Evolutionary conservation across 1,140 invertebrate species (phyloP), one percentile per base, ranked within the genome.

Genomic region (Lordiphosa collinella): DNA sequence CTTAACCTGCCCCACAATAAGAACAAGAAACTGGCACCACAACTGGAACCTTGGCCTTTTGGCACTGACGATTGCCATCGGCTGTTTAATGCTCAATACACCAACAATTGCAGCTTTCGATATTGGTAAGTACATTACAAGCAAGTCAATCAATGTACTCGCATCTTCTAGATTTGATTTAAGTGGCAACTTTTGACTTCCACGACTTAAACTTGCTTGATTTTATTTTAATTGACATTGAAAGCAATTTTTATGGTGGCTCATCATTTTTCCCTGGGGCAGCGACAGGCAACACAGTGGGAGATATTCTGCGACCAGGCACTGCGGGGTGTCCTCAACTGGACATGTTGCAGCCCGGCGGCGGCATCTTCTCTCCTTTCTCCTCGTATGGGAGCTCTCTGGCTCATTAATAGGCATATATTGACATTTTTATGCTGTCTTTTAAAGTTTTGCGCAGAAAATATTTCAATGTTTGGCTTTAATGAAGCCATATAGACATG

Each of bases 391-490:
- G 48, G 31, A 31, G 29, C 11, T 12, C 43, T 54, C 36, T 16
- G n/a, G 63, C 72, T 76, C 75, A 79, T 80, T 79, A 79, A 79
- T 79, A 69, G 76, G 64, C 75, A 66, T 80, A 79, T 79, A 79
- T 79, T 63, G 60, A 56, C 70, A 75, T 79, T 74, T 79, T 70
- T 74, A 80, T 79, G 75, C 70, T 41, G 53, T 36, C 51, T 79
- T 67, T 40, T 51, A 80, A 64, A 29, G 16, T 66, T 60, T 55
- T 47, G 38, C 16, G 59, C 46, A 31, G 25, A 44, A 56, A 62
- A 44, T 29, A 57, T 25, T 38, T 38, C 9, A 25, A 52, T 56
- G n/a, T 22, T 50, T 51, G 64, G 51, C 69, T 80, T 68, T 80
- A 80, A 79, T 79, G 75, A 79, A 79, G 74, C 69, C 69, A 79